Evolutionary conservation across 1,140 invertebrate genomes (phyloP), one percentile per base, ranked within the genome.

Genomic region (Apocrypta bakeri): DNA sequence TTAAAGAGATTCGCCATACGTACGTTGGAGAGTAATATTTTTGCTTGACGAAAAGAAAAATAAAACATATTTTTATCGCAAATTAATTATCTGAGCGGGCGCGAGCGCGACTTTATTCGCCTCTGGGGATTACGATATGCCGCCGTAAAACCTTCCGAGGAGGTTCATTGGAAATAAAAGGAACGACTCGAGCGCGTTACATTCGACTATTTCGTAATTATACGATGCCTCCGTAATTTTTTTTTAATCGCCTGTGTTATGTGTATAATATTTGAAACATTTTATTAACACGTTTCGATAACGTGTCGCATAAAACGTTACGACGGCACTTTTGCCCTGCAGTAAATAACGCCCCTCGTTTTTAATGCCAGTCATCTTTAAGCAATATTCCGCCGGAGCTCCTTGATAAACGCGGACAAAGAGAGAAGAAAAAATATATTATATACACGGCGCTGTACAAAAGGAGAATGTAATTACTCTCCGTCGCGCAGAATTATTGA

Each of bases 41-140:
- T 71, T 40, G n/a, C n/a, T 33, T 71, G 1, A 21, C 9, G 31
- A 31, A 3, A 9, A 37, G 0, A 29, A 66, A 66, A 1, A 27
- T 14, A 71, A 71, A 25, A 27, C 3, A 56, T 75, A 29, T 14
- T 75, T 75, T 75, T 75, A 75, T 75, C 73, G 73, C 29, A 61
- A 75, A 75, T 75, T 75, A 75, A 61, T 75, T 75, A 75, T 75
- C 73, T 61, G 72, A n/a, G n/a, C 63, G 4, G n/a, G n/a, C 63
- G n/a, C 25, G n/a, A 6, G 8, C 25, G 63, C 61, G 11, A 25
- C 61, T 25, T 64, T 29, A 25, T 12, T 4, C 61, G 21, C 61
- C 63, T 29, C 63, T 25, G 63, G 63, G 17, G 14, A 21, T 21
- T 56, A 21, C 8, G 21, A 56, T 56, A 56, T 4, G 48, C 48